Evolutionary conservation across 2,888 invertebrate genomes (phyloP).

Genomic region (Apeira syringaria): DNA sequence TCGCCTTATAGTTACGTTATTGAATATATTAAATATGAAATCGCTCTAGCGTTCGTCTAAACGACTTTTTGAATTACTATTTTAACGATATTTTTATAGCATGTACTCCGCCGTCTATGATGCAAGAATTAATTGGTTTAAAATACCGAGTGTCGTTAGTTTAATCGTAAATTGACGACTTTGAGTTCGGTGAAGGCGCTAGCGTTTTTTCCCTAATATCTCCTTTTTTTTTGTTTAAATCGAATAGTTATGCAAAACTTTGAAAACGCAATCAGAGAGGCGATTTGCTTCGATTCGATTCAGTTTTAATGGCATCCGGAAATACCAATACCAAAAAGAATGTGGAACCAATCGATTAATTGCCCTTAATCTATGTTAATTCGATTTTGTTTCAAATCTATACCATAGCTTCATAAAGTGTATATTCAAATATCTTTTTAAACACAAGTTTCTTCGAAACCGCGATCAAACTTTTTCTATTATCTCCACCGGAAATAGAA

Average conservation of each 20-base stretch:
- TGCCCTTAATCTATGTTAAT: constrained; percentile 35
- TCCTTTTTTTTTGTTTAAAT: constrained; percentile 42
- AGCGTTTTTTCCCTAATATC: constrained; percentile 18
- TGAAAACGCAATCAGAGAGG: constrained; percentile 44
- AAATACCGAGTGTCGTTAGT: constrained; percentile 24
- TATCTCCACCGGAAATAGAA: constrained; percentile 49
- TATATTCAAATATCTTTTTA: constrained; percentile 35
- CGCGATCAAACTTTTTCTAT: constrained; percentile 45
- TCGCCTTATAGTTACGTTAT: constrained; percentile 20
- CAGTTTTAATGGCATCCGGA: constrained; percentile 43
- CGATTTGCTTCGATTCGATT: constrained; percentile 38
- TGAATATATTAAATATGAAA: constrained; percentile 26
- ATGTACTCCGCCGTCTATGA: constrained; percentile 22
- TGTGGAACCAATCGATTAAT: constrained; percentile 37
- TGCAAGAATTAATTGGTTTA: constrained; percentile 28
- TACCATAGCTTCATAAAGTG: constrained; percentile 25
- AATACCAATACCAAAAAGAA: constrained; percentile 50
- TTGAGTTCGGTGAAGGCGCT: constrained; percentile 8
- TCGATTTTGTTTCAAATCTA: constrained; percentile 25
- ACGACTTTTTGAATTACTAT: constrained; percentile 24
- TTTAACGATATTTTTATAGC: constrained; percentile 32
- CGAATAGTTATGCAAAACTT: constrained; percentile 54
- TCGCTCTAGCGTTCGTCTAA: constrained; percentile 10
- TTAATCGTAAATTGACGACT: constrained; percentile 14
- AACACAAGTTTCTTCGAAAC: constrained; percentile 26